Conservation (phyloP, 2,113 vertebrate species). For the Tinamus guttatus region DNA sequence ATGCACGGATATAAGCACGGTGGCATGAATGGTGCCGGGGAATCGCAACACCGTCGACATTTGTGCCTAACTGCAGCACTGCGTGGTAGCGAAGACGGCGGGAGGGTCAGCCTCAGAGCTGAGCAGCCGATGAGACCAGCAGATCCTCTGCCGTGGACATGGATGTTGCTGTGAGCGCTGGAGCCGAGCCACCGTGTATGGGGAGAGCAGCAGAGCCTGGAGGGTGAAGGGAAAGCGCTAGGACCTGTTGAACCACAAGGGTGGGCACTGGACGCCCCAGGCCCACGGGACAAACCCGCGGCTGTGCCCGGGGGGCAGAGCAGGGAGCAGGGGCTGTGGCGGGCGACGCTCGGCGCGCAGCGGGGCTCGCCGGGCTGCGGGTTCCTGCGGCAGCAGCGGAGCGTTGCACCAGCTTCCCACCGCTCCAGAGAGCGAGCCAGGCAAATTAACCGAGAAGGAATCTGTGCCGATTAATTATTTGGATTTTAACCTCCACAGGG, state of each 20-base stretch:
- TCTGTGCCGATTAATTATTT: too few relatives aligned
- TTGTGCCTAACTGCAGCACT: neutral
- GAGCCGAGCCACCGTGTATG: neutral
- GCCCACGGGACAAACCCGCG: neutral
- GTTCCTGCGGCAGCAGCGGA: too few relatives aligned
- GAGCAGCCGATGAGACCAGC: neutral
- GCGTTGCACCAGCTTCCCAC: too few relatives aligned
- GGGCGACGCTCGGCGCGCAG: rapidly evolving
- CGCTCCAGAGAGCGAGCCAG: too few relatives aligned
- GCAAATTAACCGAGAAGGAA: too few relatives aligned
- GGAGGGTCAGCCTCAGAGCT: neutral
- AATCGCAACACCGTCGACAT: neutral
- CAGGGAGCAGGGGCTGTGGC: neutral
- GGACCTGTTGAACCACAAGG: neutral
- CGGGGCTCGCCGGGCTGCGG: rapidly evolving
- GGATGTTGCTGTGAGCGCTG: rapidly evolving
- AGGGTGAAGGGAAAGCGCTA: rapidly evolving
- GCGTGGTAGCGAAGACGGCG: neutral
- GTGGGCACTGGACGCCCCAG: rapidly evolving
- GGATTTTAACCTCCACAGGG: too few relatives aligned
- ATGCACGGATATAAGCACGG: neutral
- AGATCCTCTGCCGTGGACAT: rapidly evolving
- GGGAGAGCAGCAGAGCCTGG: too few relatives aligned
- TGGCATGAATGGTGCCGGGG: rapidly evolving
- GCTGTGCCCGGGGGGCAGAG: rapidly evolving